Evolutionary conservation across 2,113 vertebrate species (phyloP).

Genomic region (Labeo catla): DNA sequence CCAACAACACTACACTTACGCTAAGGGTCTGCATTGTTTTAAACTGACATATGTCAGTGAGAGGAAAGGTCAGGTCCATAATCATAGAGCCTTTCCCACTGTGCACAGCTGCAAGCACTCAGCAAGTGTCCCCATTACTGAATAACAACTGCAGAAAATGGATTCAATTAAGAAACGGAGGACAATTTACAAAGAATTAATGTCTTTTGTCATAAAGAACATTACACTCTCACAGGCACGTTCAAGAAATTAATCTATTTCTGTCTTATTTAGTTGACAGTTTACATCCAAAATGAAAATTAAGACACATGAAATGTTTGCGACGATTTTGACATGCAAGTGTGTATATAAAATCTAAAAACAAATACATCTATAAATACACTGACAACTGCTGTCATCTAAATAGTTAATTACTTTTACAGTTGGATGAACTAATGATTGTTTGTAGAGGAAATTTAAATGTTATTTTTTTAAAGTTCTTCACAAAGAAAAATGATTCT

Average conservation of each 20-base stretch:
- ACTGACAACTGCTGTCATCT: not conserved
- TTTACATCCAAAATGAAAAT: not conserved
- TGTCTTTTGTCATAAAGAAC: not conserved
- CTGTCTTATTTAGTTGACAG: not conserved
- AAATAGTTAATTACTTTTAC: not conserved
- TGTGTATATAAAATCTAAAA: not conserved
- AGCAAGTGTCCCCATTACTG: slow-evolving; percentile 36
- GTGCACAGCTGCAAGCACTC: slow-evolving; percentile 14
- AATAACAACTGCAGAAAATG: slow-evolving; percentile 29
- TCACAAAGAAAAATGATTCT: too few species aligned
- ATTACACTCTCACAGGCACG: not conserved
- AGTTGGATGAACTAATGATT: not conserved
- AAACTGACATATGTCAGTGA: slow-evolving; percentile 30
- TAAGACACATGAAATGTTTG: not conserved
- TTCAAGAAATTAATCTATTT: not conserved
- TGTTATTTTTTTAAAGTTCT: not conserved
- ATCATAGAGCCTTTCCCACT: not conserved
- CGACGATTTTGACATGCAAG: not conserved
- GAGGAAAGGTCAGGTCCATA: slow-evolving; percentile 39
- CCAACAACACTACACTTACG: not conserved
- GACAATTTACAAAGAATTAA: not conserved
- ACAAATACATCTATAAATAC: not conserved
- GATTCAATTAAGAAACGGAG: slow-evolving; percentile 17
- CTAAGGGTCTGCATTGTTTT: slow-evolving; percentile 16
- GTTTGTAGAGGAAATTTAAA: not conserved